These are phyloP conservation scores for Spheniscus mendiculus DNA, from an alignment of 2,113 vertebrate species.

Conservation along the genomic window DNA sequence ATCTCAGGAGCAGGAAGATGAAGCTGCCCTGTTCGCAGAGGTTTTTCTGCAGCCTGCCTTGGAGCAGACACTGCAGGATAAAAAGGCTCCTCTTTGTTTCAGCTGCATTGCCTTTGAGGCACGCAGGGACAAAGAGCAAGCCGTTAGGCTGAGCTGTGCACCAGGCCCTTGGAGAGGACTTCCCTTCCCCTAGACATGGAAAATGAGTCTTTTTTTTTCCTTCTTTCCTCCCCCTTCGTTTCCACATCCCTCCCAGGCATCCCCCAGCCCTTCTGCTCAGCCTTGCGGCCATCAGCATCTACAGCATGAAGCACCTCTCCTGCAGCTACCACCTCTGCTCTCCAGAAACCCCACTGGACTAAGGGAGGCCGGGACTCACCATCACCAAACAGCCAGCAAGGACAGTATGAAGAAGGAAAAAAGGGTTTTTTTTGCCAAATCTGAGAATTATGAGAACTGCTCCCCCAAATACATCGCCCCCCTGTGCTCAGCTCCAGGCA, in stretches of 20 bases:
- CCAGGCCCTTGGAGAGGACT: not conserved
- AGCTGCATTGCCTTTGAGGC: not conserved
- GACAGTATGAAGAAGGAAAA: not conserved
- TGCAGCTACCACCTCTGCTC: not conserved
- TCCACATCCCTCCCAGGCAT: not conserved
- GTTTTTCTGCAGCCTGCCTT: not conserved
- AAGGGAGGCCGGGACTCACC: not conserved
- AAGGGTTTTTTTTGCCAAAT: not conserved
- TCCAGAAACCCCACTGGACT: not conserved
- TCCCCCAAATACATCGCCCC: not conserved
- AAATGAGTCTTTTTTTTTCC: not conserved
- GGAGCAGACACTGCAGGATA: not conserved
- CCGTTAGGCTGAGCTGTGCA: not conserved
- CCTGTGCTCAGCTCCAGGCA: not conserved
- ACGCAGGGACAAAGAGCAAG: not conserved
- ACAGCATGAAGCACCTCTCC: not conserved
- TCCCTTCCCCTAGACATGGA: not conserved
- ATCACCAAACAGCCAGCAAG: not conserved
- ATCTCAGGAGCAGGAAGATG: not conserved
- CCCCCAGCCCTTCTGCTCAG: not conserved
- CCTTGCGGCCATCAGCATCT: not conserved
- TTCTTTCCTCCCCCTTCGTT: not conserved
- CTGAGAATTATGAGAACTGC: not conserved
- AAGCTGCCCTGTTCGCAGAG: not conserved
- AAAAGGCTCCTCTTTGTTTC: not conserved